Evolutionary conservation across 2,797 vertebrate species (phyloP).

Genomic region (Vultur gryphus): DNA sequence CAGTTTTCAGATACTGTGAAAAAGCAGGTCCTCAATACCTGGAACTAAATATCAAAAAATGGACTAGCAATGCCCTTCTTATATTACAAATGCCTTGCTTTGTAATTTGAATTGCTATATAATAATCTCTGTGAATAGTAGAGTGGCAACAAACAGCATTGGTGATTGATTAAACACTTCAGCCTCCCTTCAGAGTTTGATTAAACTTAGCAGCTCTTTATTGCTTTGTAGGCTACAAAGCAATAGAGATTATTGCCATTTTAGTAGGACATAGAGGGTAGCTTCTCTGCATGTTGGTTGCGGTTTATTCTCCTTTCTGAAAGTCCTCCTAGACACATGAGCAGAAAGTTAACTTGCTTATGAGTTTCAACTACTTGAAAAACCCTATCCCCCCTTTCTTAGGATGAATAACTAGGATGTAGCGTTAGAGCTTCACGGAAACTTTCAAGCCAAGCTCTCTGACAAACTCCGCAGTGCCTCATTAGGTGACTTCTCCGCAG

Average conservation of each 20-base stretch:
- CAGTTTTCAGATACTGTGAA: neutral
- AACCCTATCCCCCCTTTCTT: neutral
- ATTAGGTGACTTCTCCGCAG: neutral
- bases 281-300: neutral
- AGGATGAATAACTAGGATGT: neutral
- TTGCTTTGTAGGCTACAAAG: constrained; percentile 10
- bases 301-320: neutral
- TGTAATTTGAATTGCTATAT: neutral
- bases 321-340: neutral
- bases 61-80: neutral
- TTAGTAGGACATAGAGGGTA: neutral
- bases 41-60: neutral
- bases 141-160: neutral
- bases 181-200: constrained; percentile 26
- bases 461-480: neutral
- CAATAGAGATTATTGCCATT: neutral
- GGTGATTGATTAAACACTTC: constrained; percentile 51
- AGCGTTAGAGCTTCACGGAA: neutral
- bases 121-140: neutral
- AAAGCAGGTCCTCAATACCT: neutral
- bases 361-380: neutral
- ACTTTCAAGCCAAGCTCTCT: neutral
- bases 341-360: neutral
- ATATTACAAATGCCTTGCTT: neutral
- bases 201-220: constrained; percentile 39